Percentiles rank a stretch among this genome's conserved stretches.
These are phyloP conservation scores for Conus canariensis DNA, from an alignment of 2,888 invertebrate genomes.

Conservation along the genomic window DNA sequence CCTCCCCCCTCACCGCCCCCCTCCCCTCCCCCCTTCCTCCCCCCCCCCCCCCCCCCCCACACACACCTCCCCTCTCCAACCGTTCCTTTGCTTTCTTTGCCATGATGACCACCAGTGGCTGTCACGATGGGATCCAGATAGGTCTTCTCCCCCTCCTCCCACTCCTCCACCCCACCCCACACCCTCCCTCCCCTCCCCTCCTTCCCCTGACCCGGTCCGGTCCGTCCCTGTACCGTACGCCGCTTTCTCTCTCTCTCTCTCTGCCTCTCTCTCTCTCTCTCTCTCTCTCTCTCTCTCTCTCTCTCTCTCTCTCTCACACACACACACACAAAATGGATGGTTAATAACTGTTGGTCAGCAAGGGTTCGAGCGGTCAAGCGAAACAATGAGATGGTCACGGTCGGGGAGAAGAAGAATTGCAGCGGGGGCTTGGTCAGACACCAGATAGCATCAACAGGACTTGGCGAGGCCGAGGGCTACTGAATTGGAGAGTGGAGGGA, in stretches of 20 bases:
- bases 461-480: not conserved
- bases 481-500: not conserved
- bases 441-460: slow-evolving; percentile 24
- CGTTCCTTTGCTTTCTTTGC: not conserved
- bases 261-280: not conserved
- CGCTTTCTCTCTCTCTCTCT: not conserved
- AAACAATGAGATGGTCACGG: slow-evolving; percentile 36
- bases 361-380: slow-evolving; percentile 7
- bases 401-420: slow-evolving; percentile 2
- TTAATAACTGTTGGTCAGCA: slow-evolving; percentile 25
- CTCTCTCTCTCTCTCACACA: not conserved
- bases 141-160: not conserved
- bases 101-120: not conserved
- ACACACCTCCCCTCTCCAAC: not conserved
- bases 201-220: too few relatives aligned
- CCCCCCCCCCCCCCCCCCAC: not conserved
- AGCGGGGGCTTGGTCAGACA: slow-evolving; percentile 18
- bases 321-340: not conserved
- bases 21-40: too few relatives aligned
- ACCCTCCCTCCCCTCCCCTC: too few relatives aligned
- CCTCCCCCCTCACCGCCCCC: not conserved
- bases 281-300: not conserved
- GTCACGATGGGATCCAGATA: not conserved
- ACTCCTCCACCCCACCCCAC: not conserved
- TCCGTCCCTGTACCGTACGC: not conserved